phyloP scores from a whole-genome alignment of 1,140 invertebrate species.

The Apolygus lucorum region DNA sequence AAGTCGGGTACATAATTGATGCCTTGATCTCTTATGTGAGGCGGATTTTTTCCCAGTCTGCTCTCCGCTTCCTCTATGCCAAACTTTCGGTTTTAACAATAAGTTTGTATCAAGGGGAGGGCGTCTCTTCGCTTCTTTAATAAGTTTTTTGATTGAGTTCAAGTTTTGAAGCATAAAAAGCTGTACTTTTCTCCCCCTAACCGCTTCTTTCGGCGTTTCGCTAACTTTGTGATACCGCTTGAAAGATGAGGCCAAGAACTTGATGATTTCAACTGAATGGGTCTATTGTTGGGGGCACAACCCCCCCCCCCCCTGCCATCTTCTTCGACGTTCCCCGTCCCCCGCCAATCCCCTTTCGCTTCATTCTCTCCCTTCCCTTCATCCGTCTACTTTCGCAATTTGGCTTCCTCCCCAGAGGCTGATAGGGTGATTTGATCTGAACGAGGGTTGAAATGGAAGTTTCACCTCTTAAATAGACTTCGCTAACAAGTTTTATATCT shows the following conservation, averaged over 20 bases:
- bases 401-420: neutral
- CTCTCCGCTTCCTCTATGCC: neutral
- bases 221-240: neutral
- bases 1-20: constrained; percentile 1
- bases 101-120: neutral
- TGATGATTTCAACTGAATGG: constrained; percentile 9
- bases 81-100: neutral
- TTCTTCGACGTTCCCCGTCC: neutral
- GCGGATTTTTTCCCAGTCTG: neutral
- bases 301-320: neutral
- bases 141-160: constrained; percentile 14
- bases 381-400: neutral
- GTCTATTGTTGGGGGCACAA: neutral
- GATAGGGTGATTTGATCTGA: neutral
- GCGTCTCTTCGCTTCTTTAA: neutral
- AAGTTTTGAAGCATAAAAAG: constrained; percentile 14
- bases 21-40: constrained; percentile 2
- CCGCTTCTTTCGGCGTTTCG: neutral
- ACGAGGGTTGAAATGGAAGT: neutral
- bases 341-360: no score
- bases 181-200: neutral
- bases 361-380: neutral
- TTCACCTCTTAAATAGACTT: neutral
- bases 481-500: neutral
- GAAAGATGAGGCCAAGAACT: constrained; percentile 5